Conservation (phyloP, 2,888 invertebrate genomes). For the Itoplectis maculator region DNA sequence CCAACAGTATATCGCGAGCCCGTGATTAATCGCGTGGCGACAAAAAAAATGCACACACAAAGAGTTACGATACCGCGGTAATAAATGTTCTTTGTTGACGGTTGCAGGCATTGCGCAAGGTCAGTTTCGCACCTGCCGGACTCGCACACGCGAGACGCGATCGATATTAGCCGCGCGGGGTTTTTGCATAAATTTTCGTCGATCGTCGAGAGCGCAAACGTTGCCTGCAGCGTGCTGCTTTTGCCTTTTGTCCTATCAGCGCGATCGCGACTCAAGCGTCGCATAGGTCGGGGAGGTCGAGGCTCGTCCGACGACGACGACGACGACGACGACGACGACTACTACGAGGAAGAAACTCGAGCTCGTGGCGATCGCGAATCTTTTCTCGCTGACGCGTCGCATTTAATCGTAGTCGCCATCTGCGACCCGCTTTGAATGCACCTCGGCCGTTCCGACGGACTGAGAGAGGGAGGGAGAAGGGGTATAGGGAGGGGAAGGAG, state of each 20-base stretch:
- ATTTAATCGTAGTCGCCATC: constrained; percentile 18
- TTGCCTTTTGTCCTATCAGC: constrained; percentile 9
- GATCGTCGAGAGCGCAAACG: not conserved
- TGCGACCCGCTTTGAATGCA: not conserved
- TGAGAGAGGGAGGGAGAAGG: too few species aligned
- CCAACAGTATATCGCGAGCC: not conserved
- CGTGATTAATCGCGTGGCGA: not conserved
- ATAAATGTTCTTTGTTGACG: not conserved
- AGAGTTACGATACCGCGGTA: not conserved
- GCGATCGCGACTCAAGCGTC: constrained; percentile 19
- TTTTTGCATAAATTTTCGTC: constrained; percentile 3
- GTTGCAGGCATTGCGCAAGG: constrained; percentile 4
- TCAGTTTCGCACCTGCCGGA: constrained; percentile 21
- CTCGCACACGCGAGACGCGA: too few species aligned
- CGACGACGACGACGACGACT: not conserved
- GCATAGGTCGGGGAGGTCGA: constrained; percentile 38
- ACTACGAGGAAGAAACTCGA: not conserved
- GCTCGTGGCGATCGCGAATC: constrained; percentile 13
- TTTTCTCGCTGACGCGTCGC: constrained; percentile 7
- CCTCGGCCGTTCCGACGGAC: not conserved
- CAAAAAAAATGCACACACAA: not conserved
- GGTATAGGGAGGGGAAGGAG: too few species aligned
- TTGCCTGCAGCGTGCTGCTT: not conserved
- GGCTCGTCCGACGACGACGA: constrained; percentile 46
- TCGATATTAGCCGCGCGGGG: not conserved